Evolutionary conservation across 1,140 invertebrate species (phyloP), one percentile per base, ranked within the genome.

Genomic region (Neodiprion pinetum): DNA sequence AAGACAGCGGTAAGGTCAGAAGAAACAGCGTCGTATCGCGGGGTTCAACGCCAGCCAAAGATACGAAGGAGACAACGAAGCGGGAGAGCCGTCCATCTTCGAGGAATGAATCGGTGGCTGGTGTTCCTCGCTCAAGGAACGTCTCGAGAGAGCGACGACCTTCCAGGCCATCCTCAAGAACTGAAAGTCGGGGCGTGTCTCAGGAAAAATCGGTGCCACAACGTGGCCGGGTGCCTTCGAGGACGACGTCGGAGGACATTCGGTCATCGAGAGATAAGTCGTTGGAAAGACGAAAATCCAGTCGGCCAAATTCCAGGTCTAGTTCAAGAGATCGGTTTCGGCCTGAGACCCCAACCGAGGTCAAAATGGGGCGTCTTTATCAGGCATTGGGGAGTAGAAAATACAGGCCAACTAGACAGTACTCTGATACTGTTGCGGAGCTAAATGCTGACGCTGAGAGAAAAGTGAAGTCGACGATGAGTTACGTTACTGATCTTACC

Each of bases 401-500:
- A n/a, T 77, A 80, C 49, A 73, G 82, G 8, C 14, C 73, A 2
- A 7, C 67, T 0, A 77, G 74, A 40, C 73, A 72, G 48, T 61
- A 70, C 9, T 80, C 76, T 0, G 67, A 66, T 8, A 21, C 73
- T 1, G 72, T 74, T 1, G 70, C 71, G 10, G 70, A 79, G 1
- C 48, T 83, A 9, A 80, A 77, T 75, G 86, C 91, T 67, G 88
- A 91, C 76, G 92, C 93, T 1, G 91, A 93, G 76, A 88, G 86
- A 48, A 94, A 92, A 78, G 93, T 95, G 0, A 89, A 91, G 68
- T 90, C 91, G 8, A 91, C 90, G 0, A 86, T 95, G 1, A 92
- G 92, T 80, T 94, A 93, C 79, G 85, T 91, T 9, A 93, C 93
- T 0, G 94, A 95, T 82, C 79, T 94, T 69, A 92, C 92, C 50